These are phyloP conservation scores for Helobdella robusta DNA, from an alignment of 2,888 invertebrate genomes.

Conservation along the genomic window DNA sequence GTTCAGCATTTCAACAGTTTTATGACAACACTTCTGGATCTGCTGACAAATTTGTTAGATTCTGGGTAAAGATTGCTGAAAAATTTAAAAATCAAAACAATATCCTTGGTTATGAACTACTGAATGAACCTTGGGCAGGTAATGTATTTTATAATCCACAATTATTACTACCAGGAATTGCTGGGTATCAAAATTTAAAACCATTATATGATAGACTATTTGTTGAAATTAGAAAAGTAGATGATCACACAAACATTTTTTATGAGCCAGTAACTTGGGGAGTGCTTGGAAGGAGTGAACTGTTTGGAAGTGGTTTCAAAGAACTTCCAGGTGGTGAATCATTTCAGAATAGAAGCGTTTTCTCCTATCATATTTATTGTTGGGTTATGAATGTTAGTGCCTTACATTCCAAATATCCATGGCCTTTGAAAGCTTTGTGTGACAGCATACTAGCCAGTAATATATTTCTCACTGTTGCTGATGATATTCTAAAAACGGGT, in stretches of 20 bases:
- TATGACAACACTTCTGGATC: conserved; percentile 37
- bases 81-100: conserved; percentile 31
- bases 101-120: conserved; percentile 40
- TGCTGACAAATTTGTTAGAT: conserved; percentile 33
- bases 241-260: conserved; percentile 37
- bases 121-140: conserved; percentile 43
- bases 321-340: conserved; percentile 37
- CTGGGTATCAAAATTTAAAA: conserved; percentile 37
- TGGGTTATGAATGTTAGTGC: conserved; percentile 35
- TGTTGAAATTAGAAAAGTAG: conserved; percentile 37
- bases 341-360: conserved; percentile 32
- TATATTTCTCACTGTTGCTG: conserved; percentile 31
- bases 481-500: conserved; percentile 34
- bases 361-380: conserved; percentile 41
- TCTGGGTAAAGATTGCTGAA: conserved; percentile 37
- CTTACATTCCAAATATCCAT: conserved; percentile 26
- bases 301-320: conserved; percentile 37
- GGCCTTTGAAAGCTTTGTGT: conserved; percentile 33
- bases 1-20: conserved; percentile 38
- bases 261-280: conserved; percentile 43
- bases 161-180: conserved; percentile 38
- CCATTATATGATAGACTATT: conserved; percentile 37
- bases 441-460: conserved; percentile 35
- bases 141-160: conserved; percentile 37
- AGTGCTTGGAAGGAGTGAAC: conserved; percentile 32